Evolutionary conservation across 2,888 invertebrate genomes (phyloP).

Genomic region (Plagiodera versicolora): DNA sequence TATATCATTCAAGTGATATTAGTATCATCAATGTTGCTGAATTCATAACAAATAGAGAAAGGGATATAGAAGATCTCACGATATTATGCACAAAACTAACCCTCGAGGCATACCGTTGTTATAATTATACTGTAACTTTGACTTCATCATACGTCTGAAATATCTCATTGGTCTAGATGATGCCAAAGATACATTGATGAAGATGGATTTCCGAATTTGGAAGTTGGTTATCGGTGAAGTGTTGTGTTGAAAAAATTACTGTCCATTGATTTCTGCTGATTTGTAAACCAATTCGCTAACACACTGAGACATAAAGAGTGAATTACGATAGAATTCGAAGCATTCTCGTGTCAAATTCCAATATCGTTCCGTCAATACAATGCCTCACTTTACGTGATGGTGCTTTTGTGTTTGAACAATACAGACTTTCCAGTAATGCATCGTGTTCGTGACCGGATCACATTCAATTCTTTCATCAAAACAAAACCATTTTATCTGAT

Average conservation of each 20-base stretch:
- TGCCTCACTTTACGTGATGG: slow-evolving; percentile 16
- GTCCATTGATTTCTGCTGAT: neutral
- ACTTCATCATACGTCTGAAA: too few relatives aligned
- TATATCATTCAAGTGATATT: too few relatives aligned
- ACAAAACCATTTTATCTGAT: slow-evolving; percentile 25
- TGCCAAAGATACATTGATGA: too few relatives aligned
- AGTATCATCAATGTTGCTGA: too few relatives aligned
- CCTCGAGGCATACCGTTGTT: too few relatives aligned
- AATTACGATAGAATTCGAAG: slow-evolving; percentile 1
- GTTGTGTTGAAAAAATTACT: neutral
- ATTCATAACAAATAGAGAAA: too few relatives aligned
- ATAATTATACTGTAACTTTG: too few relatives aligned
- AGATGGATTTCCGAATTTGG: too few relatives aligned
- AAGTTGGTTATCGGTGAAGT: too few relatives aligned
- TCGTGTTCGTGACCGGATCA: slow-evolving; percentile 21
- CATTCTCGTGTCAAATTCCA: slow-evolving; percentile 15
- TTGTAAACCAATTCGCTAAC: neutral
- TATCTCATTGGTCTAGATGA: too few relatives aligned
- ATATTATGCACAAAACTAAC: too few relatives aligned
- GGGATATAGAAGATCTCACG: too few relatives aligned
- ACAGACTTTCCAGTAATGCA: slow-evolving; percentile 3
- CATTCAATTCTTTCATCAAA: slow-evolving; percentile 24
- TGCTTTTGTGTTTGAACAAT: slow-evolving; percentile 15
- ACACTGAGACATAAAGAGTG: slow-evolving; percentile 1
- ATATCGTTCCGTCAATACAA: slow-evolving; percentile 10